phyloP scores from a whole-genome alignment of 2,797 vertebrate genomes.

The Eulemur albifrons region DNA sequence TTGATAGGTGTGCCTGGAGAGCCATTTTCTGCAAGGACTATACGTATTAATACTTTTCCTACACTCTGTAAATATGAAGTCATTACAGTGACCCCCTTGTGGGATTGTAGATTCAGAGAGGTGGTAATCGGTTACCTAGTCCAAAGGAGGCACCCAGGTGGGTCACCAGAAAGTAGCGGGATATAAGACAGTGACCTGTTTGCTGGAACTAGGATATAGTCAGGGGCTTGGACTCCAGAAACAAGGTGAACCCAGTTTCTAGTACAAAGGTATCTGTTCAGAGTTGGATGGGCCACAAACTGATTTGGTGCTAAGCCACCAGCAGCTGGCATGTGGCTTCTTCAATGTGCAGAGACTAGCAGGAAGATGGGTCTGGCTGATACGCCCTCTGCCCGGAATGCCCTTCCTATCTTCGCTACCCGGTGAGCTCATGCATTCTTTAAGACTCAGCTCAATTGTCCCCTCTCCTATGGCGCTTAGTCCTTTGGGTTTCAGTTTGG shows the following conservation, averaged over 20 bases:
- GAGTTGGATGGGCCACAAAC: background rate
- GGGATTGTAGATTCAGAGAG: background rate
- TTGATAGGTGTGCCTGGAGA: background rate
- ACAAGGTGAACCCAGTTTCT: background rate
- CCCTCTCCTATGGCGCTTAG: background rate
- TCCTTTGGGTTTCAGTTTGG: conserved; percentile 19
- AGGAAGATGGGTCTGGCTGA: background rate
- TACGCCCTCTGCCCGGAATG: background rate
- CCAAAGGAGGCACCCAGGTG: background rate
- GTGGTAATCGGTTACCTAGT: background rate
- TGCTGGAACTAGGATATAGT: background rate
- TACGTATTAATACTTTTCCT: background rate
- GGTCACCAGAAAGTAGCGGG: background rate
- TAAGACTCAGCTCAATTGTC: conserved; percentile 51
- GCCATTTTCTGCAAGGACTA: background rate
- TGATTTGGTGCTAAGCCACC: background rate
- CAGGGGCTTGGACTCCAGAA: background rate
- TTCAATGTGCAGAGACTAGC: background rate
- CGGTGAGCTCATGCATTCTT: conserved; percentile 59
- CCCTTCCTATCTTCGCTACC: background rate
- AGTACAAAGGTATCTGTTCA: background rate
- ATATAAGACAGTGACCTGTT: conserved; percentile 24
- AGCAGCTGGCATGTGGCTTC: background rate
- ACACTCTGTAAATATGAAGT: background rate
- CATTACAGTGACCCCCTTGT: background rate